Conservation (phyloP, 2,797 vertebrate genomes). For the Acestrorhynchus altus region DNA sequence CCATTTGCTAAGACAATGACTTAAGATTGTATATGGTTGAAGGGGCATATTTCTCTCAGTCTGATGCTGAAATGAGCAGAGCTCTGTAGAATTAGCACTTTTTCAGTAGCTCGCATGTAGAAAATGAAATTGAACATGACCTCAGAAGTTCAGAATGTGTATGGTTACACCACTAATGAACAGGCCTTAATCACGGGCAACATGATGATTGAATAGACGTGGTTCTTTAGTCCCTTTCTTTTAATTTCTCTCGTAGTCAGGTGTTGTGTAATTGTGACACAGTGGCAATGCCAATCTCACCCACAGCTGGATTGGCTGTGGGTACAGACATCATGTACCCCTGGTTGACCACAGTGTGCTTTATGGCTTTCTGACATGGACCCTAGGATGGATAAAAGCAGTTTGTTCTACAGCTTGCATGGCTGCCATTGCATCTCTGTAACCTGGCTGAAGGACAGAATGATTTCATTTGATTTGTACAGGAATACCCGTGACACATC, state of each 20-base stretch:
- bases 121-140: not conserved
- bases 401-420: conserved; percentile 18
- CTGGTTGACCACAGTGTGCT: conserved; percentile 27
- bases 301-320: conserved; percentile 13
- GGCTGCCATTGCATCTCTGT: conserved; percentile 4
- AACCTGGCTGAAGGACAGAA: conserved; percentile 9
- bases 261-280: conserved; percentile 32
- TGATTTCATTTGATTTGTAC: not conserved
- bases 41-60: too few species aligned
- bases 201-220: conserved; percentile 2
- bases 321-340: conserved; percentile 1
- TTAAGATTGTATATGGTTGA: too few species aligned
- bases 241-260: not conserved
- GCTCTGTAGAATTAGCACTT: not conserved
- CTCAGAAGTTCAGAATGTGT: too few species aligned
- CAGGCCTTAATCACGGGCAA: not conserved
- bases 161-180: not conserved
- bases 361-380: conserved; percentile 7
- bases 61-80: too few species aligned
- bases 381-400: conserved; percentile 1
- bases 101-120: not conserved
- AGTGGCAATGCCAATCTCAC: conserved; percentile 32
- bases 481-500: not conserved
- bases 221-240: conserved; percentile 4
- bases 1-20: too few species aligned